A percentile compares a stretch with the other conserved stretches of the same genome.
Conservation (phyloP, 30 jellyfish, hydroid and myxozoan species). For the Aurelia coerulea region DNA sequence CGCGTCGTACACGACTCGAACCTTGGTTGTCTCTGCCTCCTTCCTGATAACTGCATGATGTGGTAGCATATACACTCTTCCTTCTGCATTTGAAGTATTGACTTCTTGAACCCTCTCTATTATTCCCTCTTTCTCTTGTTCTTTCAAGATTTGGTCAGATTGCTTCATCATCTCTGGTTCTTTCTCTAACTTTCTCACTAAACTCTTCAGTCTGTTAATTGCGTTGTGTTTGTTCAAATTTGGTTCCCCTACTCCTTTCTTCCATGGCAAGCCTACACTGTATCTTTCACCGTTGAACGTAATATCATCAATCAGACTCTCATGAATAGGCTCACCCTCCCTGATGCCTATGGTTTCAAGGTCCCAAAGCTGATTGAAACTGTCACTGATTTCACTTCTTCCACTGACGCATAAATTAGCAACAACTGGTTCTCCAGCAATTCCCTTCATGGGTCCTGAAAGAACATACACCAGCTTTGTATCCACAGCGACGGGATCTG, state of each 20-base stretch:
- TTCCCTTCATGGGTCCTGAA: slow-evolving; percentile 47
- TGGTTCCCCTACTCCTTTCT: background rate
- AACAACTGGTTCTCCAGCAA: slow-evolving; percentile 14
- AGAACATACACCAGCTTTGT: slow-evolving; percentile 37
- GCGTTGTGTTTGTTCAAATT: background rate
- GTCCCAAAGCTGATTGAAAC: slow-evolving; percentile 31
- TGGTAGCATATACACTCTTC: background rate
- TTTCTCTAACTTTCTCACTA: background rate
- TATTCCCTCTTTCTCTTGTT: slow-evolving; percentile 8
- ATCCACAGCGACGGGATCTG: slow-evolving; percentile 36
- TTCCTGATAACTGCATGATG: slow-evolving; percentile 24
- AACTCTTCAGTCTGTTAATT: background rate
- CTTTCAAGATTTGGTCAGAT: background rate
- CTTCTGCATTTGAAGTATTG: background rate
- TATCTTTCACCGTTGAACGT: background rate
- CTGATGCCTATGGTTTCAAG: slow-evolving; percentile 13
- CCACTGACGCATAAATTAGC: slow-evolving; percentile 9
- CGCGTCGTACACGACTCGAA: slow-evolving; percentile 10
- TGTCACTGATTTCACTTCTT: background rate
- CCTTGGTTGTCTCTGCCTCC: slow-evolving; percentile 30
- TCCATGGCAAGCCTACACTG: slow-evolving; percentile 15
- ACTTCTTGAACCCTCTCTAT: slow-evolving; percentile 3
- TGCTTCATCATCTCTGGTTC: slow-evolving; percentile 6
- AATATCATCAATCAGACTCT: background rate
- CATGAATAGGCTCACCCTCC: slow-evolving; percentile 18